These are phyloP conservation scores for Stratiolaelaps scimitus DNA, from an alignment of 1,140 invertebrate genomes.

Conservation along the genomic window DNA sequence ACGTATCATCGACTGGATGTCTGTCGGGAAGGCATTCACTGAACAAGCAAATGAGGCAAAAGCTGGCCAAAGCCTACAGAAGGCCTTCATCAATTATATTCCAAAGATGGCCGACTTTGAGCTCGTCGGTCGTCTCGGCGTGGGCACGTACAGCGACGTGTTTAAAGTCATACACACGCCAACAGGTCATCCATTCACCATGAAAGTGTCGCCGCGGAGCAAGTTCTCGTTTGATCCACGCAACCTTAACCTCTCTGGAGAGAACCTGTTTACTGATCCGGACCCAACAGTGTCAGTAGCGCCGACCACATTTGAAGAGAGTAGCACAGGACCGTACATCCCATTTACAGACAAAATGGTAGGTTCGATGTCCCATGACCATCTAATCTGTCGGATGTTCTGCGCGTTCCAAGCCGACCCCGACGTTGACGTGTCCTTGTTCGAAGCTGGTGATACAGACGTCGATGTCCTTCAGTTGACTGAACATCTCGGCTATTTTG, in stretches of 20 bases:
- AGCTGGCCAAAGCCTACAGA: not conserved
- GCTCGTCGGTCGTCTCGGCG: not conserved
- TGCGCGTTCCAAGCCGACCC: not conserved
- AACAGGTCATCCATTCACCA: slow-evolving; percentile 2
- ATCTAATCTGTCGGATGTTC: slow-evolving; percentile 9
- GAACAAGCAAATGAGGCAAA: not conserved
- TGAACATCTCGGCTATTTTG: too few species aligned
- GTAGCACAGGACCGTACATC: not conserved
- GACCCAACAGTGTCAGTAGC: not conserved
- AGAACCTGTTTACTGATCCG: not conserved
- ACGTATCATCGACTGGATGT: not conserved
- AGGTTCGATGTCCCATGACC: not conserved
- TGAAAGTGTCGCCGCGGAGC: not conserved
- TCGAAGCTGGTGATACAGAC: not conserved
- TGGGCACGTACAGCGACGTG: not conserved
- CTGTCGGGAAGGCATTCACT: not conserved
- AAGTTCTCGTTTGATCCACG: not conserved
- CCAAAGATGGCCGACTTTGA: not conserved
- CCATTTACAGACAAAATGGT: not conserved
- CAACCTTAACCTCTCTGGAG: not conserved
- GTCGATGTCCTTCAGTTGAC: not conserved
- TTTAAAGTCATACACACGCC: not conserved
- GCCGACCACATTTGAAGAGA: not conserved
- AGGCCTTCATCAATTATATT: not conserved
- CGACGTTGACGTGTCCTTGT: slow-evolving; percentile 1